Base-by-base conservation (phyloP, 2,797 vertebrate species). In the Tapera naevia region DNA sequence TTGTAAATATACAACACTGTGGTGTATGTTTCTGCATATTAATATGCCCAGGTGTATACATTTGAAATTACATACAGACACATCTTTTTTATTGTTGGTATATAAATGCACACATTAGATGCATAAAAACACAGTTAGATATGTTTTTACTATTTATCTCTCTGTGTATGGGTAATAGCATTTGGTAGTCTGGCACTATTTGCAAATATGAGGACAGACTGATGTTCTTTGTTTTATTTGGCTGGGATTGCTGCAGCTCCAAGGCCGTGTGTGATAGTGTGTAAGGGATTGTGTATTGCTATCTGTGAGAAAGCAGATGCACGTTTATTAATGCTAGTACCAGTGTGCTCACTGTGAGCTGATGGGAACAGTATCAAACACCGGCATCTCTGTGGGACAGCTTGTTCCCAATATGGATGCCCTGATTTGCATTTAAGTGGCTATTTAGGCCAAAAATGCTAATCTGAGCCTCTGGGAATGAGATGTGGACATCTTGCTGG, bases 381-480 rank as follows among this genome's bases (percentile, higher is more conserved):
- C 1, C 41, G 61, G 37, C 61, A 86, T 64, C 66, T 88, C 80
- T 21, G 72, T 51, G 56, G 75, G 83, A 71, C 88, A 80, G 78
- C 60, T 79, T 80, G 64, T 37, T 90, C 93, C 86, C 83, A 64
- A 13, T 80, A 67, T 1, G 28, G 78, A 86, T 86, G 45, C 57
- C 56, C 65, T 32, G 54, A 91, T 92, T 84, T 91, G 79, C 79
- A 94, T 89, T 73, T 80, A 82, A 94, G 71, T 35, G 53, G 45
- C 83, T 88, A 85, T 87, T 94, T 93, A 83, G 89, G 65, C 72
- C 74, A 86, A 80, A 87, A 74, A 78, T 56, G 71, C 41, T 93
- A 80, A 88, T 82, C 54, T 65, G 41, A 91, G 66, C 66, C 50
- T 79, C 73, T 79, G 43, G 62, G 71, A 93, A 83, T 27, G n/a